phyloP scores from a whole-genome alignment of 2,888 invertebrate species.

The Lepidonotus clava region DNA sequence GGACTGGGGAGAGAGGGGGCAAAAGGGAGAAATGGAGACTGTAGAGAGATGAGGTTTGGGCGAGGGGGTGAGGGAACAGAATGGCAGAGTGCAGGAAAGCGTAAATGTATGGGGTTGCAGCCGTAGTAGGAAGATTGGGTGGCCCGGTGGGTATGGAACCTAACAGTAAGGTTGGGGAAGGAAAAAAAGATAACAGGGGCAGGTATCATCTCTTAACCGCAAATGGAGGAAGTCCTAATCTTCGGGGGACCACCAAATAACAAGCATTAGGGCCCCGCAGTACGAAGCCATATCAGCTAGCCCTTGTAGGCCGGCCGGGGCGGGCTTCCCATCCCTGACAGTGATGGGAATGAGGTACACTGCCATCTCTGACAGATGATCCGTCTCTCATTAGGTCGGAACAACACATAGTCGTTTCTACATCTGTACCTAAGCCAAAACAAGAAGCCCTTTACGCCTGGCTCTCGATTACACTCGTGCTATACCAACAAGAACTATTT shows the following conservation, averaged over 20 bases:
- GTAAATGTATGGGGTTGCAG: no score
- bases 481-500: neutral
- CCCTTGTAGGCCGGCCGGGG: neutral
- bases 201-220: neutral
- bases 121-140: neutral
- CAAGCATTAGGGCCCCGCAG: neutral
- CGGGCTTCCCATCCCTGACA: neutral
- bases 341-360: neutral
- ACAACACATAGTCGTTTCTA: conserved; percentile 1
- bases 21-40: neutral
- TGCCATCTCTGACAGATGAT: conserved; percentile 14
- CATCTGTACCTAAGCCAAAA: neutral
- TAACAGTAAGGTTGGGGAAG: no score
- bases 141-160: neutral
- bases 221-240: neutral
- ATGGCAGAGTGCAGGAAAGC: neutral
- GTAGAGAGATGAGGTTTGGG: neutral
- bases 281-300: conserved; percentile 1
- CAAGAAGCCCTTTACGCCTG: neutral
- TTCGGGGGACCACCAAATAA: neutral
- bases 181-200: neutral
- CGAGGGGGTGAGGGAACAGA: neutral
- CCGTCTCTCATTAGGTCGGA: neutral
- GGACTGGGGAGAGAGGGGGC: neutral
- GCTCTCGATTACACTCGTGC: conserved; percentile 1